Evolutionary conservation across 2,797 vertebrate species (phyloP).

Genomic region (Labroides dimidiatus): DNA sequence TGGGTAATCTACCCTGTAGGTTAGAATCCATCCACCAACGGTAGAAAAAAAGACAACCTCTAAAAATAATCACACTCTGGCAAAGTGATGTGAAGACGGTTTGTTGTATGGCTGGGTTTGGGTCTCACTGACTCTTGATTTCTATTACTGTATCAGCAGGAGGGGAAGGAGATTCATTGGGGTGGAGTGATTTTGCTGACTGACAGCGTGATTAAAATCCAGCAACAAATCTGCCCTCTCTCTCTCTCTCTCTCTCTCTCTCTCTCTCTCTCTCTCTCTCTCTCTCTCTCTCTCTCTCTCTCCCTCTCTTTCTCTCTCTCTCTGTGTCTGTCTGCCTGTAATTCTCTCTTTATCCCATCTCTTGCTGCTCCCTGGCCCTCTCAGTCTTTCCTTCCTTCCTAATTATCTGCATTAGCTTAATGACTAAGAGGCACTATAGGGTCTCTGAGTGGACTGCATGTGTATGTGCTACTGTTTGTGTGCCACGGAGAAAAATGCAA

Average conservation of each 20-base stretch:
- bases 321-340: conserved; percentile 54
- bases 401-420: conserved; percentile 74
- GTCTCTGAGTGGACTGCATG: conserved; percentile 30
- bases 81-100: not conserved
- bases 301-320: conserved; percentile 36
- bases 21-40: too few relatives aligned
- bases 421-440: conserved; percentile 53
- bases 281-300: conserved; percentile 44
- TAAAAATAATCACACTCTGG: too few relatives aligned
- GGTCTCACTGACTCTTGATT: conserved; percentile 28
- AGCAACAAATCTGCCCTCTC: conserved; percentile 49
- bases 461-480: conserved; percentile 28
- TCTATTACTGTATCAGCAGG: conserved; percentile 37
- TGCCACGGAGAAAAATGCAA: conserved; percentile 16
- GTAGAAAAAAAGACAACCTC: too few relatives aligned
- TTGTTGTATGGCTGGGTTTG: not conserved
- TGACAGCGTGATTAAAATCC: conserved; percentile 63
- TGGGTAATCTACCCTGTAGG: too few relatives aligned
- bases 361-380: conserved; percentile 41
- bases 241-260: conserved; percentile 54
- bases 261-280: conserved; percentile 47
- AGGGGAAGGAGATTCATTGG: conserved; percentile 27
- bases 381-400: conserved; percentile 52
- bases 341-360: conserved; percentile 56
- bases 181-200: conserved; percentile 36